Conservation (phyloP, 2,797 vertebrate species). For the Hydrocynus forskahlii region DNA sequence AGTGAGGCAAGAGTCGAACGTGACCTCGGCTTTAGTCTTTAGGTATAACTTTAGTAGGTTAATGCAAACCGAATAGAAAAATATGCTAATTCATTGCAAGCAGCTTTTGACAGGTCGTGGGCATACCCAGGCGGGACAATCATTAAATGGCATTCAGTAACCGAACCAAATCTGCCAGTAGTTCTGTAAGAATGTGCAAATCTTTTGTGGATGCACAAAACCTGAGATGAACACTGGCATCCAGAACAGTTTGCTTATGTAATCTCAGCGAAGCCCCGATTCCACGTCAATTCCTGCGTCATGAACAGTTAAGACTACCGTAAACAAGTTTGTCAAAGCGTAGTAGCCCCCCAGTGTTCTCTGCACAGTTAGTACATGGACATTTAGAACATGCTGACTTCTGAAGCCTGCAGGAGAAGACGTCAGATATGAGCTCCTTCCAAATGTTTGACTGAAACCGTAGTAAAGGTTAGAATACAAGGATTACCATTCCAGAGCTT, state of each 20-base stretch:
- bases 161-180: too few relatives aligned
- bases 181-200: too few relatives aligned
- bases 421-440: conserved; percentile 29
- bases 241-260: not conserved
- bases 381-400: conserved; percentile 14
- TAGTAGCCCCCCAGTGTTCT: not conserved
- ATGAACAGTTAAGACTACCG: not conserved
- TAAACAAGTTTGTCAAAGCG: conserved; percentile 1
- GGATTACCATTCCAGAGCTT: conserved; percentile 48
- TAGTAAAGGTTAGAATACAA: conserved; percentile 41
- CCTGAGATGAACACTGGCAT: not conserved
- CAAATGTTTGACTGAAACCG: conserved; percentile 43
- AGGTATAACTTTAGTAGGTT: too few relatives aligned
- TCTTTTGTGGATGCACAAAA: not conserved
- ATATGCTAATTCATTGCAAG: too few relatives aligned
- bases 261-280: not conserved
- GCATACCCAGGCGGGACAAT: too few relatives aligned
- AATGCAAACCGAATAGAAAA: too few relatives aligned
- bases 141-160: too few relatives aligned
- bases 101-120: too few relatives aligned
- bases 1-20: too few relatives aligned
- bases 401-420: conserved; percentile 22
- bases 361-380: not conserved
- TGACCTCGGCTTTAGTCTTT: too few relatives aligned
- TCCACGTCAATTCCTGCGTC: not conserved